Base-by-base conservation (phyloP, 2,797 vertebrate genomes). In the Coreius guichenoti region DNA sequence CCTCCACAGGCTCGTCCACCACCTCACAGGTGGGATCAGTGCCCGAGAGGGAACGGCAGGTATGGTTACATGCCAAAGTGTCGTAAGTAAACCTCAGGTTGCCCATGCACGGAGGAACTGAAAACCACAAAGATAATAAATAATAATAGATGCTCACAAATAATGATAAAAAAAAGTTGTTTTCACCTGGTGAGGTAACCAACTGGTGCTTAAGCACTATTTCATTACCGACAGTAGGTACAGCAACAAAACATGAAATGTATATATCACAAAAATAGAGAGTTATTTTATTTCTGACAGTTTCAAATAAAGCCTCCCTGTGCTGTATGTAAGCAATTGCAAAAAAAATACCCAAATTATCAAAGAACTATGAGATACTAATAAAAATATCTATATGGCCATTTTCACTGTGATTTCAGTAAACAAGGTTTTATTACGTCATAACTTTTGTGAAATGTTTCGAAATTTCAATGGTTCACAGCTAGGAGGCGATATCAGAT, bases 31-130 rank as follows among this genome's bases (percentile, higher is more conserved):
- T 88, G 6, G 88, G 89, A 84, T 95, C 94, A 4, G 39, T 61
- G 6, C 86, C 91, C 21, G 92, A 91, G 65, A 95, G 84, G 1
- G 91, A 94, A 11, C 49, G 87, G 51, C 95, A 96, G 3, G 94
- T 95, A 0, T 8, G 89, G 89, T 95, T 95, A 88, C 94, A 95
- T 12, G 91, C 86, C 70, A 12, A 31, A 9, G 72, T 80, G 47
- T 82, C 9, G n/a, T 94, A 94, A 33, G 74, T 90, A 88, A 95
- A 96, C 74, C 61, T 81, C 84, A 90, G 92, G 84, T 95, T 95
- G 31, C 91, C 91, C 11, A 72, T 47, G 84, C 95, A 96, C 0
- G 3, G 16, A 7, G 89, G 0, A 63, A 84, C 95, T 95, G 86
- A 14, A 65, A 90, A 1, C 80, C n/a, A 56, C 36, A 80, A 88